Conservation (phyloP, 2,888 invertebrate genomes). For the Metacarcinus magister region DNA sequence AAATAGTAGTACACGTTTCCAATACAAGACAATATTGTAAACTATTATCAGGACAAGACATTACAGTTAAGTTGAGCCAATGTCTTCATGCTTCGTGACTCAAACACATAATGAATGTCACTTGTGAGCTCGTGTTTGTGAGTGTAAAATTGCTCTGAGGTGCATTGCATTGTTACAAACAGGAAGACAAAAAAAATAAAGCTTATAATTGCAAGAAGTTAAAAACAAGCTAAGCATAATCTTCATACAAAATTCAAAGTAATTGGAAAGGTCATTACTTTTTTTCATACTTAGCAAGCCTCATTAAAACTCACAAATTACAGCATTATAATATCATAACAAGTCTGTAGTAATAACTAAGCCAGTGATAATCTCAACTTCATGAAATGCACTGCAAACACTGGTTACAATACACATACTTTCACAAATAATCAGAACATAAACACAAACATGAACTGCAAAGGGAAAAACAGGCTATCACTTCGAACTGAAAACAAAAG, state of each 20-base stretch:
- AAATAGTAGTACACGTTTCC: not conserved
- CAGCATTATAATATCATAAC: not conserved
- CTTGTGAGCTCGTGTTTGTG: not conserved
- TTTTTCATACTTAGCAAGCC: not conserved
- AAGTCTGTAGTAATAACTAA: not conserved
- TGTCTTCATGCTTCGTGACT: slow-evolving; percentile 11
- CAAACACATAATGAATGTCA: not conserved
- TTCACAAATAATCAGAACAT: not conserved
- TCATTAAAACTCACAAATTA: not conserved
- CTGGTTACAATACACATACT: not conserved
- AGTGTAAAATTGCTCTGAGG: not conserved
- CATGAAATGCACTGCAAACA: not conserved
- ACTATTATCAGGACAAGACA: not conserved
- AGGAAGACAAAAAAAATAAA: not conserved
- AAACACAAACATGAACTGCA: not conserved
- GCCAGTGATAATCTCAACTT: not conserved
- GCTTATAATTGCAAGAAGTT: not conserved
- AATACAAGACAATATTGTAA: not conserved
- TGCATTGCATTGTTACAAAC: not conserved
- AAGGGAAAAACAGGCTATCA: not conserved
- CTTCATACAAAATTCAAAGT: not conserved
- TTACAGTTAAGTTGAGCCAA: not conserved
- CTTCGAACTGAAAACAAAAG: no score
- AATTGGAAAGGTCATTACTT: not conserved
- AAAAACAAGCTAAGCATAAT: not conserved